Evolutionary conservation across 53 echinoderm and acorn worm genomes (phyloP), one percentile per base, ranked within the genome.

Genomic region (Holothuria leucospilota): DNA sequence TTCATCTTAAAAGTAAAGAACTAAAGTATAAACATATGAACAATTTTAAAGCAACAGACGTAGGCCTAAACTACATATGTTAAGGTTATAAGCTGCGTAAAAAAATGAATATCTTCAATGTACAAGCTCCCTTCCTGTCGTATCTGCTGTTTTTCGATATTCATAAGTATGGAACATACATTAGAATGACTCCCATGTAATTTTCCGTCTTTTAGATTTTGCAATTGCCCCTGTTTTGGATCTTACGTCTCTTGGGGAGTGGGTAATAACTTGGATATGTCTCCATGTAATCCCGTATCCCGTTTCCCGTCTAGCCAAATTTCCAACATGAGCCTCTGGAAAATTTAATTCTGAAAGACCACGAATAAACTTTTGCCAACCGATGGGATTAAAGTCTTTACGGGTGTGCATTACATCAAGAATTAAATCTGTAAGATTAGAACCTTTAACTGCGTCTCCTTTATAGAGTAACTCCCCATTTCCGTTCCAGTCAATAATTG

Each of bases 391-490:
- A 65, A 65, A 65, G 65, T 65, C 65, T 65, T 65, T 65, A 11
- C n/a, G 65, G 29, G 65, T 65, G 65, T 65, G 65, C 21, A 65
- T 16, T 65, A 65, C 65, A 65, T 65, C 65, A 16, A 65, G 65
- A 21, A 65, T 65, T 21, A 65, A 65, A 65, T 65, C 65, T 28
- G 21, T 65, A 11, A 65, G 11, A 28, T 65, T 65, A 65, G 65
- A 65, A 11, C 21, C 65, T 16, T 65, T 24, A 65, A 65, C 29
- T 65, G 65, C 0, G 24, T 65, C 65, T 65, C 65, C 65, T 65
- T 65, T 24, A n/a, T 65, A 65, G 11, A 65, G 24, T 20, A 65
- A 20, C 65, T 65, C 65, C 0, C 65, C 21, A 20, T 28, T 65
- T 64, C 8, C 24, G 13, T 23, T 64, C 27, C 23, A 64, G 16